Base-by-base conservation (phyloP, 2,113 vertebrate species). In the Hipposideros armiger region DNA sequence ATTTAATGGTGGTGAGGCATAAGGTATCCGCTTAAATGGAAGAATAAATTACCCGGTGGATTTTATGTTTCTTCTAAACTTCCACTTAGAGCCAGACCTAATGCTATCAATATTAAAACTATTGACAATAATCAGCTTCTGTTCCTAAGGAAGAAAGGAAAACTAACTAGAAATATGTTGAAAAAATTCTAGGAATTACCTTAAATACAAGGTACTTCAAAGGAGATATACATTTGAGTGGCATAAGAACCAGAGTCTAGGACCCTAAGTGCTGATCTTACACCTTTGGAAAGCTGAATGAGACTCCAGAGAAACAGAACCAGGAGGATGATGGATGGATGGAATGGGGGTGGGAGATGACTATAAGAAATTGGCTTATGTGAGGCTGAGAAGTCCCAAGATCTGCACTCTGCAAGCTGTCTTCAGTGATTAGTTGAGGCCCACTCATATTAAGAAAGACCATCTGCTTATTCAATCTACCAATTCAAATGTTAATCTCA, bases 31-130 rank as follows among this genome's bases (percentile, higher is more conserved):
- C 58, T 96, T 87, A 96, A 96, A 94, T 97, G 92, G 91, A 95
- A 97, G 93, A 87, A 97, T 90, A 97, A 87, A 77, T 97, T 97
- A 93, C 94, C 56, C n/a, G 54, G 47, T 97, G 70, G 94, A 96
- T 97, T 97, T 96, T 96, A 72, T 95, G 69, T 96, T 97, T 96
- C 91, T 97, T 97, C 32, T 93, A 81, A 88, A 87, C 87, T 90
- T 97, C 67, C 72, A 93, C 73, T 84, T 97, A 82, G 69, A 90
- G 40, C 52, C 86, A 91, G 78, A 90, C 66, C 70, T 94, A 70
- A 42, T 96, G 64, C 76, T 97, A 45, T 95, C 50, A 82, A 30
- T 92, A 89, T 80, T 84, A 78, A 97, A 94, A 69, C 62, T 91
- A 30, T 95, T 96, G 50, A 50, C 45, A 96, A 62, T 74, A 74